Base-by-base conservation (phyloP, 2,113 vertebrate species). In the Thymallus thymallus region DNA sequence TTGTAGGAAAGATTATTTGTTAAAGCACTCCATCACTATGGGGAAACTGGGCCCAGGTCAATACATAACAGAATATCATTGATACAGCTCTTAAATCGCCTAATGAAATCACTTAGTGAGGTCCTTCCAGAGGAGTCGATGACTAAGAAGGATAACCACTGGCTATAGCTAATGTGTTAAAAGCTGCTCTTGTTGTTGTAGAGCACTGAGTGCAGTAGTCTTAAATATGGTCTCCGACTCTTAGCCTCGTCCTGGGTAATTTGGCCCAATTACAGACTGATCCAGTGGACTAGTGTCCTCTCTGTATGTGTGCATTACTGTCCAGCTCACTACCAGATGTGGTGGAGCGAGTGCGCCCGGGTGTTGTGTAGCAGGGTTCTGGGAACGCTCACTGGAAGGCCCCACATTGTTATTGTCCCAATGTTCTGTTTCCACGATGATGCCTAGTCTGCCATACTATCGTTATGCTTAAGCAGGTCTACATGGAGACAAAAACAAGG, bases 401-500 rank as follows among this genome's bases (percentile, higher is more conserved):
- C 35, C 35, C 35, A 41, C 9, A 3, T 41, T 41, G 35, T 41
- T 41, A 41, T 41, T 41, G 35, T 41, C 35, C 10, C 35, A 41
- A 41, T 41, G 35, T 41, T 41, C 35, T 41, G 35, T 41, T 41
- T 5, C 56, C 56, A 60, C 7, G n/a, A 60, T n/a, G 6, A 60
- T 22, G 56, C 56, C 56, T n/a, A 60, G 18, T 60, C 68, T 51
- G 41, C 45, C 45, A 29, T 22, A 18, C 24, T 26, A n/a, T 51
- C 5, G 2, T 6, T 60, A 10, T 30, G 71, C 61, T 29, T 26
- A 63, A 77, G 41, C 58, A 41, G 62, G 14, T 70, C 14, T 67
- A 70, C 30, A 74, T 70, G 67, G 56, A 23, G 56, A 22, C 56
- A 60, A 51, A 60, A n/a, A 60, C 58, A 55, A 55, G 20, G 16